These are phyloP conservation scores for Acanthosepion esculentum DNA, from an alignment of 2,888 invertebrate genomes.

Conservation along the genomic window DNA sequence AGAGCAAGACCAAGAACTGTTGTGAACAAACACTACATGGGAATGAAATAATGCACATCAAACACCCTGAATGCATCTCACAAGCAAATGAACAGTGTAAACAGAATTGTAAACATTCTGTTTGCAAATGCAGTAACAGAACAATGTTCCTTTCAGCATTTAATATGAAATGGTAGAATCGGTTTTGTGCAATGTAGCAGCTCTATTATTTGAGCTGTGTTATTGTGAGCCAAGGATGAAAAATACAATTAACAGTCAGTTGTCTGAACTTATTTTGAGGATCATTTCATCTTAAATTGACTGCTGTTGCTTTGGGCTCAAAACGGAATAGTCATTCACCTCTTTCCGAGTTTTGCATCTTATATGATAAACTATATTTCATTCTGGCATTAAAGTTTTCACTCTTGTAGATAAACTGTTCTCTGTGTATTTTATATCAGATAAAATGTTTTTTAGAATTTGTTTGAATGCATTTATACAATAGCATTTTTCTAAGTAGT, in stretches of 20 bases:
- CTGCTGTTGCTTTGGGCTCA: neutral
- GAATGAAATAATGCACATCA: neutral
- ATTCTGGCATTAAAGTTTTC: too few species aligned
- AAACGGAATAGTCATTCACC: neutral
- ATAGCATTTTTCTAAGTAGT: too few species aligned
- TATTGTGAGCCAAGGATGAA: neutral
- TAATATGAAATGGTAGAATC: neutral
- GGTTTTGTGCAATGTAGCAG: neutral
- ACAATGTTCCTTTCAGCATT: neutral
- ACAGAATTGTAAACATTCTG: neutral
- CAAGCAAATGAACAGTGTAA: neutral
- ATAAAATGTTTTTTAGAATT: too few species aligned
- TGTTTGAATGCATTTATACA: too few species aligned
- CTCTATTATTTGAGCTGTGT: neutral
- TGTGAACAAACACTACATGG: neutral
- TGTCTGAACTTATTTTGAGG: neutral
- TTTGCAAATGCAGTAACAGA: neutral
- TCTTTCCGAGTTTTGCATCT: neutral
- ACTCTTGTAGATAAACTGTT: too few species aligned
- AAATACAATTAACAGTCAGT: neutral
- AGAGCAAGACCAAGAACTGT: neutral
- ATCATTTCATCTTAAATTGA: neutral
- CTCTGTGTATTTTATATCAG: too few species aligned
- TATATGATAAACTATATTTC: neutral
- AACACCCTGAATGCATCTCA: neutral